Evolutionary conservation across 2,888 invertebrate genomes (phyloP).

Genomic region (Zygogramma bicolorata): DNA sequence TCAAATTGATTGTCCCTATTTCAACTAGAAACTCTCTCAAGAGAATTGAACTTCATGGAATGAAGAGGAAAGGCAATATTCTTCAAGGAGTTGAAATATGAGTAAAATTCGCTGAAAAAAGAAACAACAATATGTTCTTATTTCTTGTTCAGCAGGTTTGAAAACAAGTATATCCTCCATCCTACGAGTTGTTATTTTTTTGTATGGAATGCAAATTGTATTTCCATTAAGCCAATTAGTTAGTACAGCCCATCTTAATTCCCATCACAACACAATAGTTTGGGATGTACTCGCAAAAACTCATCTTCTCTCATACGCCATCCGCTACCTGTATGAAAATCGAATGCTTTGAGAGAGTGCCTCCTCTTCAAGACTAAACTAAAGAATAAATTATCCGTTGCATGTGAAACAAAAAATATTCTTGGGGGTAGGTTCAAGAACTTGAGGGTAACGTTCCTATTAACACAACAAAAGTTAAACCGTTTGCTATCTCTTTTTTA

Average conservation of each 20-base stretch:
- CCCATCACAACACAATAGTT: background rate
- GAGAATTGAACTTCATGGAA: too few species aligned
- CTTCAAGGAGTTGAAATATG: too few species aligned
- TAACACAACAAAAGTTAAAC: conserved; percentile 47
- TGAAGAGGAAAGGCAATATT: too few species aligned
- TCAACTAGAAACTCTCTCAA: too few species aligned
- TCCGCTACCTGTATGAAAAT: background rate
- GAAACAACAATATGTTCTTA: too few species aligned
- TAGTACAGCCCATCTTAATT: background rate
- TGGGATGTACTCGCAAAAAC: background rate
- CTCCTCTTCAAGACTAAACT: background rate
- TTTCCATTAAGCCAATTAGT: conserved; percentile 6
- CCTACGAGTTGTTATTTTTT: too few species aligned
- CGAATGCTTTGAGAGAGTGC: background rate
- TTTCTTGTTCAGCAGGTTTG: too few species aligned
- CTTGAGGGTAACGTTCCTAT: conserved; percentile 17
- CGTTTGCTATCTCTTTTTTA: conserved; percentile 42
- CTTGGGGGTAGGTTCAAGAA: background rate
- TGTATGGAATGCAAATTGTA: background rate
- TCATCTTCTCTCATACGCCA: background rate
- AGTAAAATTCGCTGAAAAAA: too few species aligned
- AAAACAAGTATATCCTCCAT: too few species aligned
- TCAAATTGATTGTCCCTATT: too few species aligned
- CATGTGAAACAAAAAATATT: background rate
- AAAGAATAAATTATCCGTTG: background rate